These are phyloP conservation scores for Amphiduros pacificus DNA, from an alignment of 2,888 invertebrate genomes.

Conservation along the genomic window DNA sequence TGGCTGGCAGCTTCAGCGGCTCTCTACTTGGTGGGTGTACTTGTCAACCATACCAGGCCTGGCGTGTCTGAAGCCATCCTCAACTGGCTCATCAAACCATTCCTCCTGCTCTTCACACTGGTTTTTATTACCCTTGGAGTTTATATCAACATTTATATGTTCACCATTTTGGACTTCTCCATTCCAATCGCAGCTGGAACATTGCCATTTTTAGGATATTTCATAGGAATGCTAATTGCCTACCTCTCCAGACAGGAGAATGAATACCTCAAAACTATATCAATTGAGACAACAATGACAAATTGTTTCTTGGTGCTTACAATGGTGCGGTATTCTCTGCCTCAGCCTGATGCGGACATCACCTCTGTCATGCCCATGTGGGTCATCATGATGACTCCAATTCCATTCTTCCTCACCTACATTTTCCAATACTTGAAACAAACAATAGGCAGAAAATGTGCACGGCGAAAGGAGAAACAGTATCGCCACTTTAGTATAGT, in stretches of 20 bases:
- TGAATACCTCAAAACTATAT: conserved; percentile 45
- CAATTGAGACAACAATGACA: conserved; percentile 51
- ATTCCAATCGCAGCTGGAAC: conserved; percentile 10
- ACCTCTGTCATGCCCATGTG: conserved; percentile 54
- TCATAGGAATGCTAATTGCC: conserved; percentile 9
- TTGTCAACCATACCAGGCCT: conserved; percentile 45
- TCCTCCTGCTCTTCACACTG: conserved; percentile 53
- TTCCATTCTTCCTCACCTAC: conserved; percentile 25
- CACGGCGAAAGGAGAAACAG: conserved; percentile 18
- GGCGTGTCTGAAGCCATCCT: conserved; percentile 49
- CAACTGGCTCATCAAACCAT: conserved; percentile 56
- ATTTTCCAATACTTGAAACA: conserved; percentile 17
- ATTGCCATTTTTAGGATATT: conserved; percentile 23
- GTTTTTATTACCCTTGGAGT: conserved; percentile 57
- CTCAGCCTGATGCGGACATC: conserved; percentile 49
- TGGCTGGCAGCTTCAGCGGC: conserved; percentile 52
- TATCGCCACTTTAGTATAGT: conserved; percentile 21
- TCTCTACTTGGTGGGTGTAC: conserved; percentile 48
- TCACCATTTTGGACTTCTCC: conserved; percentile 28
- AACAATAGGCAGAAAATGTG: conserved; percentile 5
- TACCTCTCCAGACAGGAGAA: conserved; percentile 42
- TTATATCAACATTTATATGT: conserved; percentile 58
- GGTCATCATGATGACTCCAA: conserved; percentile 42
- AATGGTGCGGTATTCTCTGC: conserved; percentile 50
- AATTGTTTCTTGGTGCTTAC: conserved; percentile 53